Evolutionary conservation across 1,140 invertebrate genomes (phyloP), one percentile per base, ranked within the genome.

Genomic region (Cheumatopsyche charites): DNA sequence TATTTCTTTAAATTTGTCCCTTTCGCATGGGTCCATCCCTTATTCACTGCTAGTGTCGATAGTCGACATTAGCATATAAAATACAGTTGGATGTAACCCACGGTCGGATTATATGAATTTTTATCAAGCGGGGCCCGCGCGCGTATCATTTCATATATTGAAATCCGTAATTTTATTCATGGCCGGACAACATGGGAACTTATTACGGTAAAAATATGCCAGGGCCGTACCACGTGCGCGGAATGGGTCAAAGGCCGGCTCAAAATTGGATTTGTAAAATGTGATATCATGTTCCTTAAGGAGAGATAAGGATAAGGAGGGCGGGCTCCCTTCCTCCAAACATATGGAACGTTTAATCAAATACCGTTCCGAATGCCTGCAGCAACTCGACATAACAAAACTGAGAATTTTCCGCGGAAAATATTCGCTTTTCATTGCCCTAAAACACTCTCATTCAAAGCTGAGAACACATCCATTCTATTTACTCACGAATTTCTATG

Each of bases 101-200:
- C 23, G 45, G 49, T 45, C 15, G 36, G 66, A 68, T 68, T 68
- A 68, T 68, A 68, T 68, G 45, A 55, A 68, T 68, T 68, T 68
- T 68, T 55, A 68, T 68, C 66, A 55, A 68, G 58, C 26, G 47
- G 9, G 47, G 9, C n/a, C 19, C 17, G 36, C 7, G n/a, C 43
- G 63, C 41, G 63, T 42, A 66, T 66, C 63, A 66, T 66, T 68
- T 45, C 70, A 72, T 67, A 72, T 72, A 72, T 72, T 72, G 70
- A 72, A 72, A 66, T 72, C 62, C 70, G 52, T 72, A 72, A 72
- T 72, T 72, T 72, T 72, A 72, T 72, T 72, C 70, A 72, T 72
- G 62, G 63, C 26, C 62, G 62, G 70, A 66, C 70, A 65, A 67
- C 70, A 65, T 65, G 63, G 49, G 49, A 72, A 72, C 69, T 72